Evolutionary conservation across 2,888 invertebrate genomes (phyloP).

Genomic region (Campoplex capitator): DNA sequence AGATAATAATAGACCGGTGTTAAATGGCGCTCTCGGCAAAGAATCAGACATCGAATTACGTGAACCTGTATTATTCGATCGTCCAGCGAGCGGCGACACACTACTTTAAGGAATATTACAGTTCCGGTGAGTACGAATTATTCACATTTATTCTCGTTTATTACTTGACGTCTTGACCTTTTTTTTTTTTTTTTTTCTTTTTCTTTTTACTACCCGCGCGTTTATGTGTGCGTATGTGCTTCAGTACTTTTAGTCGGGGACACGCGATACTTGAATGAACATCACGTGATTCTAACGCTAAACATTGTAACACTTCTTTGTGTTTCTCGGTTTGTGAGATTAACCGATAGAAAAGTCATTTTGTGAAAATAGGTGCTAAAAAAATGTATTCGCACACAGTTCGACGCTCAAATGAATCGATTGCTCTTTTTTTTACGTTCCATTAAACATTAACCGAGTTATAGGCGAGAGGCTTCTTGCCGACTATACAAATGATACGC

Average conservation of each 20-base stretch:
- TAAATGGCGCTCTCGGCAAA: conserved; percentile 84
- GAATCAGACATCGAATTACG: conserved; percentile 87
- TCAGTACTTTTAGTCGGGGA: not conserved
- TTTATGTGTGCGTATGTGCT: not conserved
- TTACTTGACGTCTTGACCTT: conserved; percentile 21
- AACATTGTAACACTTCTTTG: not conserved
- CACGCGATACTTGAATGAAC: conserved; percentile 2
- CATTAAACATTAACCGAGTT: not conserved
- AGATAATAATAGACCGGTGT: conserved; percentile 76
- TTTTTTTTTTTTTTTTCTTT: not conserved
- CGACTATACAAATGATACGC: not conserved
- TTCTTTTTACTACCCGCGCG: not conserved
- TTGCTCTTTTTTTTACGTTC: not conserved
- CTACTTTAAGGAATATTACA: conserved; percentile 89
- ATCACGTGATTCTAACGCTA: conserved; percentile 25
- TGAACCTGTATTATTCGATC: conserved; percentile 89
- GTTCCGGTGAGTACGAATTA: conserved; percentile 86
- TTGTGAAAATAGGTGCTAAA: not conserved
- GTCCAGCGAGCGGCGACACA: conserved; percentile 89
- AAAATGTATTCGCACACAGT: not conserved
- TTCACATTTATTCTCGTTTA: conserved; percentile 15
- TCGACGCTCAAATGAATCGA: not conserved
- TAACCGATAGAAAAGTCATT: not conserved
- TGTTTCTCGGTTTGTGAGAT: not conserved
- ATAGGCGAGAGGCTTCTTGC: not conserved